Evolutionary conservation across 1,140 invertebrate genomes (phyloP), one percentile per base, ranked within the genome.

Genomic region (Solen grandis): DNA sequence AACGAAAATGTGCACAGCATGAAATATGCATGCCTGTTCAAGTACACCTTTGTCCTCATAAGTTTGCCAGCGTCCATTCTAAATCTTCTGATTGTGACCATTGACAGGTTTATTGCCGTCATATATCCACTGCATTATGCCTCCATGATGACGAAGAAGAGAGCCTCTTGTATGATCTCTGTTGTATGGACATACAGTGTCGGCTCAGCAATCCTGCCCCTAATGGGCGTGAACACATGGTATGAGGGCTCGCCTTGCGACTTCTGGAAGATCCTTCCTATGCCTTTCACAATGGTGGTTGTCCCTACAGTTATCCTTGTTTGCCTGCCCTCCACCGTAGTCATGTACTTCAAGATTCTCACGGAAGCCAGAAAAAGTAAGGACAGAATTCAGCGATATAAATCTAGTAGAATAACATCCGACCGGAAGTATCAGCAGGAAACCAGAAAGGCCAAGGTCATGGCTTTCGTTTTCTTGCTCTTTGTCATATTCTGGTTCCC

Each of bases 401-500:
- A 8, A 46, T 46, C 41, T 19, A 46, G 19, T 46, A 46, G 8
- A 8, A 46, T 10, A 8, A 46, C 41, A 5, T 19, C 16, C 57
- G 29, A 29, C 57, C n/a, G 57, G 19, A 60, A 60, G 10, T 5
- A 60, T 22, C 57, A 60, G 14, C 57, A 29, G 29, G 57, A 60
- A 60, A n/a, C 27, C 3, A n/a, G 57, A n/a, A 14, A 14, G 16
- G 57, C 57, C 5, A 60, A 60, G 29, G 19, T n/a, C n/a, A 60
- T 60, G 57, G 22, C 29, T 22, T 29, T 60, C 13, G 29, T 60
- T 60, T 60, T 60, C n/a, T 29, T 60, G 22, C 29, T 60, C 3
- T 60, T 60, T 60, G 22, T 60, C 57, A 22, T 60, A 16, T 60
- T 60, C 57, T 60, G 57, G 57, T 29, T 60, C 29, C 57, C 57